phyloP scores from a whole-genome alignment of 2,113 vertebrate genomes.

The Onychostoma macrolepis region DNA sequence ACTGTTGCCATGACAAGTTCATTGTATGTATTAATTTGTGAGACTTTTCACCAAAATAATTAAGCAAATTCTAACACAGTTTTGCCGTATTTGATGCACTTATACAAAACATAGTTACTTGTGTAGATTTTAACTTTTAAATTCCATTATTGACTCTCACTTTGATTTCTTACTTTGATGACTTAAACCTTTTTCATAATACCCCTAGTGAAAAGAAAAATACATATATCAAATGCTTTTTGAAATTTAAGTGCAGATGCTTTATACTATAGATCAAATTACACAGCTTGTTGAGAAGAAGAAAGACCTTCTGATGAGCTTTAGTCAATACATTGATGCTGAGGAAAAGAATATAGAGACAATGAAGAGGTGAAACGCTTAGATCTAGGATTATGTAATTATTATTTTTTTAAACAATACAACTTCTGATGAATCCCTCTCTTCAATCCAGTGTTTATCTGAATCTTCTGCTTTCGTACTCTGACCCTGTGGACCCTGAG shows the following conservation, averaged over 20 bases:
- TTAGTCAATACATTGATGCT: slow-evolving; percentile 24
- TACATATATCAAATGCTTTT: neutral
- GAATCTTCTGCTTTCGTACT: neutral
- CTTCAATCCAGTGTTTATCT: neutral
- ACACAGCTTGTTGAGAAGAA: slow-evolving; percentile 11
- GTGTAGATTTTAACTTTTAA: neutral
- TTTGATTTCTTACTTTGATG: neutral
- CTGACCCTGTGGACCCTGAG: neutral
- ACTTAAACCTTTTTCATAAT: neutral
- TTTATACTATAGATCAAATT: slow-evolving; percentile 32
- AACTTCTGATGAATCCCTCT: neutral
- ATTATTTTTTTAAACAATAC: no score
- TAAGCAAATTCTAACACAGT: neutral
- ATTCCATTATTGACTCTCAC: neutral
- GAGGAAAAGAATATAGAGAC: slow-evolving; percentile 17
- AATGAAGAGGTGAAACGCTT: neutral
- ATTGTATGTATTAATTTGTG: neutral
- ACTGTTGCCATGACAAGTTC: neutral
- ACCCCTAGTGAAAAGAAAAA: neutral
- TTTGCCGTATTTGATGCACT: neutral
- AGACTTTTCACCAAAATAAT: neutral
- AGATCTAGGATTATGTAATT: no score
- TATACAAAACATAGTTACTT: neutral
- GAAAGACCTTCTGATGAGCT: slow-evolving; percentile 33
- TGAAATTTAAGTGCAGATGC: neutral